A percentile compares a stretch with the other conserved stretches of the same genome.
phyloP scores from a whole-genome alignment of 2,797 vertebrate genomes.

The Octomys mimax region DNA sequence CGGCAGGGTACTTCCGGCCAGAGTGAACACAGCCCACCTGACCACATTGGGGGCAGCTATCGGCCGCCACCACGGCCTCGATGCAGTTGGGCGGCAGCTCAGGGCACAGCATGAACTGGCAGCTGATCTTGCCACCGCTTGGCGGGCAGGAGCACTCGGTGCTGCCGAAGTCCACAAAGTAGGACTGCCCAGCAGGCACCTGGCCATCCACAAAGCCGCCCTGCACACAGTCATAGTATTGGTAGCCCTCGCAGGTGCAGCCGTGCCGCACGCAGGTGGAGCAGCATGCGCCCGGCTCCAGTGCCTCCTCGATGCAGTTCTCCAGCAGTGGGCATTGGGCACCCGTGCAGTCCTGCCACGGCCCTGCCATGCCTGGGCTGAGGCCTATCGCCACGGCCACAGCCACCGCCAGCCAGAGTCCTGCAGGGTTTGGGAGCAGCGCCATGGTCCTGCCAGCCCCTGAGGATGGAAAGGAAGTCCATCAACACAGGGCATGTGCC shows the following conservation, averaged over 20 bases:
- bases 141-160: conserved; percentile 96
- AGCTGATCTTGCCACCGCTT: conserved; percentile 96
- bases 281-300: conserved; percentile 93
- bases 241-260: conserved; percentile 96
- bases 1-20: conserved; percentile 93
- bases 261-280: conserved; percentile 93
- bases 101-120: conserved; percentile 96
- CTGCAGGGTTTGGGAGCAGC: neutral
- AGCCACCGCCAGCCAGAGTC: conserved; percentile 63
- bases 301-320: conserved; percentile 94
- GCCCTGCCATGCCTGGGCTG: conserved; percentile 65
- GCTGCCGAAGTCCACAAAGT: conserved; percentile 98
- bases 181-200: conserved; percentile 95
- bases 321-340: conserved; percentile 91
- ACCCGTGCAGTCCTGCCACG: conserved; percentile 93
- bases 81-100: conserved; percentile 96
- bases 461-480: conserved; percentile 67
- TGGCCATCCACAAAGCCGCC: conserved; percentile 95
- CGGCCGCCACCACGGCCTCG: conserved; percentile 90
- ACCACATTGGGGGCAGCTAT: conserved; percentile 94
- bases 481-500: neutral
- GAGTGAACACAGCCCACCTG: conserved; percentile 92
- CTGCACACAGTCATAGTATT: conserved; percentile 96
- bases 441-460: conserved; percentile 49
- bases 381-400: conserved; percentile 81